Evolutionary conservation across 2,888 invertebrate genomes (phyloP).

Genomic region (Sisyra terminalis): DNA sequence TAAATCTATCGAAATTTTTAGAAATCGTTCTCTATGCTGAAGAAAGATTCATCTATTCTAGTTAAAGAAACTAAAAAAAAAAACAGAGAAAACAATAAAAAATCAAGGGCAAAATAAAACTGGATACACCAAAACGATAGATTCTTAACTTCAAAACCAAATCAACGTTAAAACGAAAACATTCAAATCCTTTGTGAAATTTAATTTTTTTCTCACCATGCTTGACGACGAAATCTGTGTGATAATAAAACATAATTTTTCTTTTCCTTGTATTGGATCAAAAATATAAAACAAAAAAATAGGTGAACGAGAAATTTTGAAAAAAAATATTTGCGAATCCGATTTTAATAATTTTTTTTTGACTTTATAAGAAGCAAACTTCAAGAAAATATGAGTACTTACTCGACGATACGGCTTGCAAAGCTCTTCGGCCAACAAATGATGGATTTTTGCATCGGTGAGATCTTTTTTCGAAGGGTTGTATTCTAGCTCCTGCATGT

Average conservation of each 20-base stretch:
- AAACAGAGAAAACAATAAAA: too few relatives aligned
- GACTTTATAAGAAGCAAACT: neutral
- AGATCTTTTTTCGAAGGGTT: conserved; percentile 84
- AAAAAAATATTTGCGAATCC: neutral
- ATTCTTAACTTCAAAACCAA: neutral
- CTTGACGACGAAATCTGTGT: conserved; percentile 6
- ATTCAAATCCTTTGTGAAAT: neutral
- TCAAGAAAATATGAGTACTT: conserved; percentile 22
- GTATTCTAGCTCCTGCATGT: conserved; percentile 86
- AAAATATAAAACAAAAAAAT: neutral
- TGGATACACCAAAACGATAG: too few relatives aligned
- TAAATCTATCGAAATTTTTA: too few relatives aligned
- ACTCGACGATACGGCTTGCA: conserved; percentile 77
- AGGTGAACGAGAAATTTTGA: neutral
- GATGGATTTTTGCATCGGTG: conserved; percentile 88
- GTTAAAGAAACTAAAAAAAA: too few relatives aligned
- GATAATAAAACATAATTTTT: neutral
- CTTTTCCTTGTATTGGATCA: neutral
- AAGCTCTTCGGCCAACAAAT: conserved; percentile 75
- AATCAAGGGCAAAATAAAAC: too few relatives aligned
- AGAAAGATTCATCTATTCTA: too few relatives aligned
- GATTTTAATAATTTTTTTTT: too few relatives aligned
- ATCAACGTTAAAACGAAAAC: conserved; percentile 1
- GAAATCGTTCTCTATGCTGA: too few relatives aligned
- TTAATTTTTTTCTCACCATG: conserved; percentile 5